Percentiles rank a stretch among this genome's conserved stretches.
phyloP scores from a whole-genome alignment of 2,888 invertebrate genomes.

The Macrosoma leucophasiata region DNA sequence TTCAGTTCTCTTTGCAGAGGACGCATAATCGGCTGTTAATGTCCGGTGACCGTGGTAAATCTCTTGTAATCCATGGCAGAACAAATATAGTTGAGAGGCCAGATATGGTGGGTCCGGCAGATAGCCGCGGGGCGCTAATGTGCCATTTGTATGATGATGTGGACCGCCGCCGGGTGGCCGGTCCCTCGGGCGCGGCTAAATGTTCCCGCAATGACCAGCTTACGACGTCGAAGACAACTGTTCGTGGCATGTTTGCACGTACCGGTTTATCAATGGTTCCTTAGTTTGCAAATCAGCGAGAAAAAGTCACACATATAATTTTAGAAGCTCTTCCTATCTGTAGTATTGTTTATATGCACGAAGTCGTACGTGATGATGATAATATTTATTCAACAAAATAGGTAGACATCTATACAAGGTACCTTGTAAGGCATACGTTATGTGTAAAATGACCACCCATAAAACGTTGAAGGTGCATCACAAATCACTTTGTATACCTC shows the following conservation, averaged over 20 bases:
- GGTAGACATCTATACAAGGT: too few species aligned
- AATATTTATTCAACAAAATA: too few species aligned
- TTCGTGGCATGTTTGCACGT: constrained; percentile 19
- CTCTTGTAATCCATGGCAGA: constrained; percentile 66
- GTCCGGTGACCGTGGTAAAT: constrained; percentile 67
- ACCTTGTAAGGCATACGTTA: too few species aligned
- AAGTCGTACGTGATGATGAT: too few species aligned
- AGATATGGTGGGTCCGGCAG: constrained; percentile 72
- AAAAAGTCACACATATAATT: too few species aligned
- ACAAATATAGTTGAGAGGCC: constrained; percentile 72
- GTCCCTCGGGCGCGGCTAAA: constrained; percentile 34
- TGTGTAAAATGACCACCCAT: too few species aligned
- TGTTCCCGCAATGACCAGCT: constrained; percentile 32
- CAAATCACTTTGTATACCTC: too few species aligned
- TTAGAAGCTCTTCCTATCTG: too few species aligned
- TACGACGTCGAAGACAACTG: constrained; percentile 18
- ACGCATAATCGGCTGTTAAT: constrained; percentile 66
- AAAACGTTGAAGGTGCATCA: too few species aligned
- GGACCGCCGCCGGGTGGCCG: constrained; percentile 30
- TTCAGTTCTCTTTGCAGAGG: constrained; percentile 66
- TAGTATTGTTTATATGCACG: too few species aligned
- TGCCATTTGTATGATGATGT: constrained; percentile 73
- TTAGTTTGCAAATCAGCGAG: too few species aligned
- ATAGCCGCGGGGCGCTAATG: constrained; percentile 61
- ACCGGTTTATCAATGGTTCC: too few species aligned